phyloP scores from a whole-genome alignment of 2,888 invertebrate genomes.

The Bugulina stolonifera region DNA sequence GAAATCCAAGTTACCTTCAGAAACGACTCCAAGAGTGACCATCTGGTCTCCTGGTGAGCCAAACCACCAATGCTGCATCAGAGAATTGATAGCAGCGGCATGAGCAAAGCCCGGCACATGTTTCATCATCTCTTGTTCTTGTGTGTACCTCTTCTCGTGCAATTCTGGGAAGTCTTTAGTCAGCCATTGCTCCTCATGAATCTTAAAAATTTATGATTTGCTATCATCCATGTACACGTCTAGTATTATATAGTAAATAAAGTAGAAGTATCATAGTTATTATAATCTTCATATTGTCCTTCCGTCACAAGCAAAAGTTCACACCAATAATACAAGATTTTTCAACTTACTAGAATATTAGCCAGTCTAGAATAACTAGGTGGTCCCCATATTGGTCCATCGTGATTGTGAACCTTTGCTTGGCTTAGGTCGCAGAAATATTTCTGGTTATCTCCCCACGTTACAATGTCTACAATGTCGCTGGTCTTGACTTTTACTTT shows the following conservation, averaged over 20 bases:
- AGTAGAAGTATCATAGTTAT: too few species aligned
- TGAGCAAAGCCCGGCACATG: constrained; percentile 35
- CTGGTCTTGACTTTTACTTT: constrained; percentile 43
- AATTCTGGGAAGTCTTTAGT: constrained; percentile 40
- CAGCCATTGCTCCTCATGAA: constrained; percentile 48
- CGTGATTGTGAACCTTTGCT: constrained; percentile 43
- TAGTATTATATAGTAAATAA: too few species aligned
- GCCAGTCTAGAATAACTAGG: constrained; percentile 43
- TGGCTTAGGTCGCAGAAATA: constrained; percentile 31
- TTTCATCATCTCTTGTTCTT: constrained; percentile 33
- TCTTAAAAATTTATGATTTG: too few species aligned
- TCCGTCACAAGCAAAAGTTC: not conserved
- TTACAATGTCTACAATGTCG: constrained; percentile 44
- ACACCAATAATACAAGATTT: not conserved
- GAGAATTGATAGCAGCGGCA: constrained; percentile 38
- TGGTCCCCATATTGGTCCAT: constrained; percentile 50
- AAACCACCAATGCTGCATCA: constrained; percentile 43
- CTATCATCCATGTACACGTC: too few species aligned
- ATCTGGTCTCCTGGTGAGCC: constrained; percentile 44
- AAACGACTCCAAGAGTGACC: constrained; percentile 44
- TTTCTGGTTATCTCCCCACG: constrained; percentile 48
- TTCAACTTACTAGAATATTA: constrained; percentile 35
- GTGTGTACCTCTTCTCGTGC: constrained; percentile 33
- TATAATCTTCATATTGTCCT: too few species aligned
- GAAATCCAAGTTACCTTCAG: constrained; percentile 44